Conservation (phyloP, 2,797 vertebrate species). For the Neosilurus mollespiculum region DNA sequence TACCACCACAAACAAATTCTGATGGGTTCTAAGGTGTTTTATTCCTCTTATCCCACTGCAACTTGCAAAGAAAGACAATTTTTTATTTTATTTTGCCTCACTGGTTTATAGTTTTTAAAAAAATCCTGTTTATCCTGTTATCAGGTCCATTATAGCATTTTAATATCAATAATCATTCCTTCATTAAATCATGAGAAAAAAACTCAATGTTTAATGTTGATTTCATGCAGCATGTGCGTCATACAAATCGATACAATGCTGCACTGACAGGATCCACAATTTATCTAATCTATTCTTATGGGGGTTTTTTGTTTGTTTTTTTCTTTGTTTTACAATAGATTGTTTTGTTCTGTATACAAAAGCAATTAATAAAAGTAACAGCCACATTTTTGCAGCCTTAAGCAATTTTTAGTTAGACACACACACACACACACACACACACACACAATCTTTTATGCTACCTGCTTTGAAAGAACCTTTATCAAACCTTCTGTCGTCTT, state of each 20-base stretch:
- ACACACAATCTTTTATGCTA: conserved; percentile 24
- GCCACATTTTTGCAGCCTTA: neutral
- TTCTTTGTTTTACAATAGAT: neutral
- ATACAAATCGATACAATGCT: neutral
- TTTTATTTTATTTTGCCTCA: neutral
- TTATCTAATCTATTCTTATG: too few relatives aligned
- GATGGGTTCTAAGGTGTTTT: neutral
- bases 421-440: neutral
- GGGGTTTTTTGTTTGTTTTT: neutral
- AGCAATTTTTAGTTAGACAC: neutral
- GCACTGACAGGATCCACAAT: neutral
- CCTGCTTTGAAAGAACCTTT: conserved; percentile 25
- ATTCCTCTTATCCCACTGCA: neutral
- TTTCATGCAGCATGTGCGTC: neutral
- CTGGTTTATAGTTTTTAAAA: too few relatives aligned
- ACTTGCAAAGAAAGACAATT: neutral
- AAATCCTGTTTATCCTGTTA: too few relatives aligned
- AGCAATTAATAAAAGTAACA: neutral
- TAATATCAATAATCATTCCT: too few relatives aligned
- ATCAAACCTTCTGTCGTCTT: conserved; percentile 10
- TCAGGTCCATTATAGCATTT: too few relatives aligned
- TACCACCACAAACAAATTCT: neutral
- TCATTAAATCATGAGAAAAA: too few relatives aligned
- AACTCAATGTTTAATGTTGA: too few relatives aligned
- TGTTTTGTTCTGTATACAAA: neutral